Evolutionary conservation across 1,140 invertebrate genomes (phyloP).

Genomic region (Diabrotica undecimpunctata): DNA sequence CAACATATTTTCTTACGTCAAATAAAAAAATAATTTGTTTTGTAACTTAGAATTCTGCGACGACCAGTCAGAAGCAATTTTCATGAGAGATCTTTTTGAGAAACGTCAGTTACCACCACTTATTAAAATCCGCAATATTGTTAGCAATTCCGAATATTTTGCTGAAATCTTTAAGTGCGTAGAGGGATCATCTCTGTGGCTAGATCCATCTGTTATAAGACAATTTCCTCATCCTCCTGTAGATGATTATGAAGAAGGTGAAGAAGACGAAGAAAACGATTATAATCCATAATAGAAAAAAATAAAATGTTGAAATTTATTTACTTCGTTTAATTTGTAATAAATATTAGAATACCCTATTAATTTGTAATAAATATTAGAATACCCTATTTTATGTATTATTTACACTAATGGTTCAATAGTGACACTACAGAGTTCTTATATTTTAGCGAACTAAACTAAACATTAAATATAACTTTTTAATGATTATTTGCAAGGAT

Average conservation of each 20-base stretch:
- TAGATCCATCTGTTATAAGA: not conserved
- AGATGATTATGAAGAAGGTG: constrained; percentile 4
- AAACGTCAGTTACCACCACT: not conserved
- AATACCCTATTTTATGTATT: too few species aligned
- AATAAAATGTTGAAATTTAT: too few species aligned
- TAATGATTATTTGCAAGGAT: too few species aligned
- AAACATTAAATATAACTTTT: too few species aligned
- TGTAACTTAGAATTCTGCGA: constrained; percentile 6
- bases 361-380: too few species aligned
- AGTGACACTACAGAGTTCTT: too few species aligned
- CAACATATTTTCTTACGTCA: not conserved
- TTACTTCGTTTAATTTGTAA: too few species aligned
- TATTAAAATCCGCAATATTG: constrained; percentile 11
- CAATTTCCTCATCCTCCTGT: constrained; percentile 1
- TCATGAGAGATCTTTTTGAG: constrained; percentile 1
- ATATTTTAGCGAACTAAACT: too few species aligned
- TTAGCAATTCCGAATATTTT: constrained; percentile 9
- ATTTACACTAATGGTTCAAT: too few species aligned
- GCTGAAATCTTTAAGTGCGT: not conserved
- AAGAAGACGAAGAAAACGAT: not conserved
- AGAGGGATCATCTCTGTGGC: constrained; percentile 4
- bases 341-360: too few species aligned
- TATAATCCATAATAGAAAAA: too few species aligned
- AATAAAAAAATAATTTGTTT: not conserved
- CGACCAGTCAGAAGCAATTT: not conserved